Conservation (phyloP, 1,140 invertebrate genomes). For the Cydia splendana region DNA sequence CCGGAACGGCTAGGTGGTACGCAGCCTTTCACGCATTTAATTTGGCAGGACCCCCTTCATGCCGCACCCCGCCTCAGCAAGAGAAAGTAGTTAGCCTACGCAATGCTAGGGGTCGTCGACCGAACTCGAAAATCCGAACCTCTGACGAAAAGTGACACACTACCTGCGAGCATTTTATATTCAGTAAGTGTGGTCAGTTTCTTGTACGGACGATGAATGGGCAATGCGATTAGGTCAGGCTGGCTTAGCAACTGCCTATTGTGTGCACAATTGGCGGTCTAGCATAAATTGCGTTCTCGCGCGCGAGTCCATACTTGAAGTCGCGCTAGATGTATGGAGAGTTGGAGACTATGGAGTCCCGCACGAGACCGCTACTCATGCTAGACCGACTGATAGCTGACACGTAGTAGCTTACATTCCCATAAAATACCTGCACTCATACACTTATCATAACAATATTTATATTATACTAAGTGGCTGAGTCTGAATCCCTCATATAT, state of each 20-base stretch:
- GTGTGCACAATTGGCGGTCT: constrained; percentile 36
- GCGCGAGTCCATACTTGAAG: too few relatives aligned
- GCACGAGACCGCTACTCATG: too few relatives aligned
- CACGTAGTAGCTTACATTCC: constrained; percentile 37
- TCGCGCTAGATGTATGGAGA: too few relatives aligned
- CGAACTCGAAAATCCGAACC: constrained; percentile 76
- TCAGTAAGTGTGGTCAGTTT: constrained; percentile 75
- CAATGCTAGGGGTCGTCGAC: constrained; percentile 76
- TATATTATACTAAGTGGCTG: neutral
- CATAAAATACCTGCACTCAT: constrained; percentile 18
- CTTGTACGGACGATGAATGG: constrained; percentile 68
- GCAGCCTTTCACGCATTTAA: constrained; percentile 76
- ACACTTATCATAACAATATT: constrained; percentile 9
- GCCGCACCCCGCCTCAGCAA: constrained; percentile 60
- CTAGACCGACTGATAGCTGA: constrained; percentile 6
- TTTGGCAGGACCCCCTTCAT: constrained; percentile 76
- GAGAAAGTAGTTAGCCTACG: constrained; percentile 79
- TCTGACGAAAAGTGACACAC: constrained; percentile 78
- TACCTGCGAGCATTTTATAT: constrained; percentile 74
- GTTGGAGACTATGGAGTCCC: too few relatives aligned
- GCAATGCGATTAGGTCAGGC: constrained; percentile 65
- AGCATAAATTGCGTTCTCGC: too few relatives aligned
- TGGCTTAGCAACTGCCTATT: constrained; percentile 53
- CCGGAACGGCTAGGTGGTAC: constrained; percentile 55
- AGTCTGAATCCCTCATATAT: neutral